These are phyloP conservation scores for Xestia xanthographa DNA, from an alignment of 2,888 invertebrate genomes.

Conservation along the genomic window DNA sequence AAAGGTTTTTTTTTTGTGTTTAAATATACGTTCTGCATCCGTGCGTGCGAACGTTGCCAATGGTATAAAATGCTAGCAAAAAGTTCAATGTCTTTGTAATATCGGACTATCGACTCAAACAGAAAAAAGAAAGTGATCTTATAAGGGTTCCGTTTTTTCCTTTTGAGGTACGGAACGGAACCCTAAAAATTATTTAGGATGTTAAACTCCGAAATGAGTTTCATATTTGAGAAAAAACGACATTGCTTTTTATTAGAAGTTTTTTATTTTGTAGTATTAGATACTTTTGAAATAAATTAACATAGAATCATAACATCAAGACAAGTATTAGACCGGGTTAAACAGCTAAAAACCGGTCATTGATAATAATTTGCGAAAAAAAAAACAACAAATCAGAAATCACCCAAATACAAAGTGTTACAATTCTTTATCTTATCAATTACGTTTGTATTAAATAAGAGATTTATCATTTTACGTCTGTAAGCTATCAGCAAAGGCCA, in stretches of 20 bases:
- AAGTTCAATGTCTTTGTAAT: neutral
- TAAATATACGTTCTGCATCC: neutral
- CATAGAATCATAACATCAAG: slow-evolving; percentile 31
- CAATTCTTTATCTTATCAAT: slow-evolving; percentile 59
- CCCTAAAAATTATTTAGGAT: too few species aligned
- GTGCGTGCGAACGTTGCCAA: slow-evolving; percentile 1
- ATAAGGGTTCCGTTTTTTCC: too few species aligned
- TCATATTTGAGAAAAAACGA: neutral
- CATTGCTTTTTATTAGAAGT: slow-evolving; percentile 3
- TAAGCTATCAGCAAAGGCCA: slow-evolving; percentile 65
- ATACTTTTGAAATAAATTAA: slow-evolving; percentile 15
- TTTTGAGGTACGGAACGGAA: too few species aligned
- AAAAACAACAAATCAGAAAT: slow-evolving; percentile 29
- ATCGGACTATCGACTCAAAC: too few species aligned
- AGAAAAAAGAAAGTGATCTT: too few species aligned
- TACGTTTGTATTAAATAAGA: slow-evolving; percentile 62
- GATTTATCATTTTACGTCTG: slow-evolving; percentile 52
- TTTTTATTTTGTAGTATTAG: neutral
- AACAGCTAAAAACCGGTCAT: slow-evolving; percentile 47
- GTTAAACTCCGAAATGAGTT: neutral
- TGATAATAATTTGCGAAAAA: slow-evolving; percentile 40
- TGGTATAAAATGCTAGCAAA: slow-evolving; percentile 3
- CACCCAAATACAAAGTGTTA: slow-evolving; percentile 53
- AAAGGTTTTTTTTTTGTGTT: slow-evolving; percentile 7
- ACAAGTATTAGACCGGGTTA: slow-evolving; percentile 36